phyloP scores from a whole-genome alignment of 2,888 invertebrate species.

The Schizaphis graminum region DNA sequence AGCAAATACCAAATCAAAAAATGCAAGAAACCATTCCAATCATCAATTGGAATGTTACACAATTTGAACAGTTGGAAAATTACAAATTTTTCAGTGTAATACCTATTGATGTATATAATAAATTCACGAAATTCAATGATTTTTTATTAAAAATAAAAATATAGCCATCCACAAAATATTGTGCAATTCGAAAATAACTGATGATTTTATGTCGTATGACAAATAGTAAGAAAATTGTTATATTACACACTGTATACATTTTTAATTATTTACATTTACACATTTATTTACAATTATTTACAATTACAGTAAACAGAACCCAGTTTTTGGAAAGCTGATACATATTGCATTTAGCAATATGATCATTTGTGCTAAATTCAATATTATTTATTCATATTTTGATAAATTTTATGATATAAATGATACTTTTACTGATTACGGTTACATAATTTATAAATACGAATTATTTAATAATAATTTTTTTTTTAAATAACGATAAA shows the following conservation, averaged over 20 bases:
- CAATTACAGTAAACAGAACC: no score
- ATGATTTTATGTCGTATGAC: not conserved
- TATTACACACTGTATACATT: not conserved
- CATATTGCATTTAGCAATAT: no score
- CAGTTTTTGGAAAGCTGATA: no score
- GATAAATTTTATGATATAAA: no score
- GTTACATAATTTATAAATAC: no score
- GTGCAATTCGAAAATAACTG: not conserved
- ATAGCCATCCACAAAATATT: not conserved
- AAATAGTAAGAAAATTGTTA: not conserved
- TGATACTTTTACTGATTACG: no score
- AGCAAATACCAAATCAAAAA: not conserved
- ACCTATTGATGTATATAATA: not conserved
- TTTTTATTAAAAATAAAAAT: not conserved
- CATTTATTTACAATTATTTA: no score
- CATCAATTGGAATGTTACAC: not conserved
- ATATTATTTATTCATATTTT: no score
- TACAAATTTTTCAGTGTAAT: not conserved
- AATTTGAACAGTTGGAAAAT: not conserved
- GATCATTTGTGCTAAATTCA: no score
- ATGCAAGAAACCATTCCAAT: not conserved
- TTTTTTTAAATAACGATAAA: no score
- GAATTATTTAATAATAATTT: no score
- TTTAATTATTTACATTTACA: no score
- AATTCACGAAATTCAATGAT: not conserved